Percentiles rank a stretch among this genome's conserved stretches.
Evolutionary conservation across 1,140 invertebrate genomes (phyloP).

Genomic region (Apis cerana): DNA sequence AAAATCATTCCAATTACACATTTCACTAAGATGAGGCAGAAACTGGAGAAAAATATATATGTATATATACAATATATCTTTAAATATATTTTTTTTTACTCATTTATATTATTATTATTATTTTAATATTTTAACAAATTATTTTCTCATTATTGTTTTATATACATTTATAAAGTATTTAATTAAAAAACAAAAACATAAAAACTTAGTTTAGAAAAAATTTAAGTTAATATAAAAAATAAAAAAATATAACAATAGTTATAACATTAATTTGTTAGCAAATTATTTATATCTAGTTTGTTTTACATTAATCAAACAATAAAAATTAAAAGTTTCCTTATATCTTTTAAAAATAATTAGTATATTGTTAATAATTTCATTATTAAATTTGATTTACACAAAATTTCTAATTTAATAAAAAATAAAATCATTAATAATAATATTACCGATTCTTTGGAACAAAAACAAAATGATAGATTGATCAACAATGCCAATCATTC

Average conservation of each 20-base stretch:
- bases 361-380: not conserved
- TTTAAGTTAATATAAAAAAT: not conserved
- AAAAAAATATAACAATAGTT: not conserved
- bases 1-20: conserved; percentile 8
- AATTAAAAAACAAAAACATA: not conserved
- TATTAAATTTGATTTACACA: not conserved
- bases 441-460: conserved; percentile 1
- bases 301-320: not conserved
- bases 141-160: not conserved
- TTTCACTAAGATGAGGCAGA: not conserved
- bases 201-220: not conserved
- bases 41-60: not conserved
- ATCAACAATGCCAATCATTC: not conserved
- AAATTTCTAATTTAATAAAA: not conserved
- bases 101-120: not conserved
- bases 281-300: not conserved
- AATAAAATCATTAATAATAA: not conserved
- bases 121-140: no score
- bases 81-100: not conserved
- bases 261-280: not conserved
- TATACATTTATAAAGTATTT: not conserved
- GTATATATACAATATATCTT: not conserved
- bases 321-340: not conserved
- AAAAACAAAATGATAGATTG: not conserved
- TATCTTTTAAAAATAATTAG: not conserved